These are phyloP conservation scores for Drosophila serrata DNA, from an alignment of 1,140 invertebrate genomes.

Conservation along the genomic window DNA sequence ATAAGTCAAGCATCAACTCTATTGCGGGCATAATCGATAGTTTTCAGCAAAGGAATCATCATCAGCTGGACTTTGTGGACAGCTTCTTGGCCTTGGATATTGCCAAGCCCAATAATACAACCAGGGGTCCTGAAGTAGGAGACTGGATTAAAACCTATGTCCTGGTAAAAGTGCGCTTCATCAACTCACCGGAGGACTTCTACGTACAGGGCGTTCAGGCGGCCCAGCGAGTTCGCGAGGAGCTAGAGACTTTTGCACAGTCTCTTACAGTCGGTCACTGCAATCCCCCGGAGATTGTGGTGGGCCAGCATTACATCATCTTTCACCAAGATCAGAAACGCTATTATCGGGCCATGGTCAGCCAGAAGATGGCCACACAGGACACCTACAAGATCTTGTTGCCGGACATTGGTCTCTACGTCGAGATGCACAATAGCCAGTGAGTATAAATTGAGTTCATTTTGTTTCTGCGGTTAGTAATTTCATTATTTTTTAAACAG, in stretches of 20 bases:
- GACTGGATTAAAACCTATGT: constrained; percentile 51
- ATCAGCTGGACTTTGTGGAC: constrained; percentile 4
- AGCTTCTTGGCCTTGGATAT: constrained; percentile 44
- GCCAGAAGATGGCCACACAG: constrained; percentile 19
- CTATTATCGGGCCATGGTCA: constrained; percentile 51
- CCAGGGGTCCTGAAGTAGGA: not conserved
- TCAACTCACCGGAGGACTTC: constrained; percentile 57
- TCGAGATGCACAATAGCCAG: constrained; percentile 18
- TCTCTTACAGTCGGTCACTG: not conserved
- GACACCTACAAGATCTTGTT: constrained; percentile 53
- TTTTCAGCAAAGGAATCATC: not conserved
- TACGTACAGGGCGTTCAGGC: constrained; percentile 46
- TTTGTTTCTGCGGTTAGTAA: too few species aligned
- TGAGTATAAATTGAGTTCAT: constrained; percentile 13
- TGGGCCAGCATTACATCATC: constrained; percentile 50
- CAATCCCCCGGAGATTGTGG: constrained; percentile 15
- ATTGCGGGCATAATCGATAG: not conserved
- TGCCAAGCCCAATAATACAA: not conserved
- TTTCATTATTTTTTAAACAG: constrained; percentile 23
- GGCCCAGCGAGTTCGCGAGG: constrained; percentile 14
- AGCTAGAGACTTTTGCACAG: constrained; percentile 11
- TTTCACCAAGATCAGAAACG: constrained; percentile 13
- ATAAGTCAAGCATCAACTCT: not conserved
- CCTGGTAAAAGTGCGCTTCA: constrained; percentile 30
- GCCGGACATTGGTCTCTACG: constrained; percentile 47